phyloP scores from a whole-genome alignment of 2,797 vertebrate species.

The Choloepus didactylus region DNA sequence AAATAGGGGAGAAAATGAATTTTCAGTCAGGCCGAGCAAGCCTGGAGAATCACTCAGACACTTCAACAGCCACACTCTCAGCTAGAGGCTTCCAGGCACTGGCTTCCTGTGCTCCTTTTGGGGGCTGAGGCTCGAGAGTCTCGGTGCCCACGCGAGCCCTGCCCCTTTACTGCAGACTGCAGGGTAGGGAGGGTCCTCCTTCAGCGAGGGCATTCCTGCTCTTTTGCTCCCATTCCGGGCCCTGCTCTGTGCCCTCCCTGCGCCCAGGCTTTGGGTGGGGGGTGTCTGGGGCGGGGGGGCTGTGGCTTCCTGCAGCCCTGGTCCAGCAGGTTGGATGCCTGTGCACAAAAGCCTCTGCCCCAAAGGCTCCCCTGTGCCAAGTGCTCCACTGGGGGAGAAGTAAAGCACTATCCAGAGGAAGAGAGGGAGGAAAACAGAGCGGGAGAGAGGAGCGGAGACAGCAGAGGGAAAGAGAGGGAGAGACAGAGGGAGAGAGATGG shows the following conservation, averaged over 20 bases:
- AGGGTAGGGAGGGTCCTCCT: fast-evolving
- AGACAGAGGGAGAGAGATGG: neutral
- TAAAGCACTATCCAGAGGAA: neutral
- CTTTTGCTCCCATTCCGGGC: neutral
- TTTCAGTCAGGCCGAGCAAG: neutral
- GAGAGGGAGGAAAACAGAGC: neutral
- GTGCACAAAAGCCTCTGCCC: neutral
- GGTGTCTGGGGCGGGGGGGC: neutral
- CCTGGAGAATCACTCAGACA: neutral
- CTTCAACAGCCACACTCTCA: too few relatives aligned
- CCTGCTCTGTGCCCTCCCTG: neutral
- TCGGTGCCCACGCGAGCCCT: neutral
- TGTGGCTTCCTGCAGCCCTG: neutral
- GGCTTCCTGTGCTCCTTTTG: neutral
- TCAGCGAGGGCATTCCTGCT: neutral
- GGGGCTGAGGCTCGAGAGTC: neutral
- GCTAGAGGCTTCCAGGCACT: neutral
- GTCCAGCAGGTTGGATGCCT: neutral
- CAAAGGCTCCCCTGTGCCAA: too few relatives aligned
- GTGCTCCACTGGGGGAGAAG: neutral
- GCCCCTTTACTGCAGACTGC: neutral
- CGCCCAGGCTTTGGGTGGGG: neutral
- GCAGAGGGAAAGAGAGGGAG: too few relatives aligned
- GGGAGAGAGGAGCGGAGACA: neutral
- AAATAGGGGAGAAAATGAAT: neutral